Conservation (phyloP, 2,888 invertebrate genomes). For the Palloptera scutellata region DNA sequence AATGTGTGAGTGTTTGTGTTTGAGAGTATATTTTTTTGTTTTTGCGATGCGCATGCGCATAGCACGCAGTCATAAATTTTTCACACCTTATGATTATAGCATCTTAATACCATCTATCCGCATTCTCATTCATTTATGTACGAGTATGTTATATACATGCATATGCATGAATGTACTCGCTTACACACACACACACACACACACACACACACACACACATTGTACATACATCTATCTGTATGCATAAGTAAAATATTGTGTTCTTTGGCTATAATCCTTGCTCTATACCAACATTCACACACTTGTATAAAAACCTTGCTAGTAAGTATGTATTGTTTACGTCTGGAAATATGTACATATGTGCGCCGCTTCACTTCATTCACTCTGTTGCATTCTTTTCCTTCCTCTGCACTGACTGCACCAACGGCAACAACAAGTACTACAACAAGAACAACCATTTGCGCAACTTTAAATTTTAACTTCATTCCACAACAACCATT, state of each 20-base stretch:
- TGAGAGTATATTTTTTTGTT: no score
- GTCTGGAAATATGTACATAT: slow-evolving; percentile 6
- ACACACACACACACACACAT: slow-evolving; percentile 15
- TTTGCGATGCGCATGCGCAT: slow-evolving; percentile 41
- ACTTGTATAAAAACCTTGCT: not conserved
- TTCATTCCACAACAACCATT: no score
- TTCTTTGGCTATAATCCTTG: no score
- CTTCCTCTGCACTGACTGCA: not conserved
- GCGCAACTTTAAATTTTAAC: no score
- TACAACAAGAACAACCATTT: no score
- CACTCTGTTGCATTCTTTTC: not conserved
- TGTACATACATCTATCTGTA: not conserved
- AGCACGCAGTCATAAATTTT: slow-evolving; percentile 35
- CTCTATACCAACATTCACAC: not conserved
- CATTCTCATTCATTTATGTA: slow-evolving; percentile 6
- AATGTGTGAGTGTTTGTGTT: not conserved
- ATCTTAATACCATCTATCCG: slow-evolving; percentile 26
- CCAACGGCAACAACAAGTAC: no score
- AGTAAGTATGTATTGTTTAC: slow-evolving; percentile 18
- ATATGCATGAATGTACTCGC: slow-evolving; percentile 6
- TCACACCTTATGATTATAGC: slow-evolving; percentile 36
- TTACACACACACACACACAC: slow-evolving; percentile 7
- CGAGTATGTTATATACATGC: not conserved
- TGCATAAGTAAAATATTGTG: not conserved
- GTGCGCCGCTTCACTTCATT: slow-evolving; percentile 2